A percentile compares a stretch with the other conserved stretches of the same genome.
phyloP scores from a whole-genome alignment of 2,888 invertebrate species.

The Nemoura dubitans region DNA sequence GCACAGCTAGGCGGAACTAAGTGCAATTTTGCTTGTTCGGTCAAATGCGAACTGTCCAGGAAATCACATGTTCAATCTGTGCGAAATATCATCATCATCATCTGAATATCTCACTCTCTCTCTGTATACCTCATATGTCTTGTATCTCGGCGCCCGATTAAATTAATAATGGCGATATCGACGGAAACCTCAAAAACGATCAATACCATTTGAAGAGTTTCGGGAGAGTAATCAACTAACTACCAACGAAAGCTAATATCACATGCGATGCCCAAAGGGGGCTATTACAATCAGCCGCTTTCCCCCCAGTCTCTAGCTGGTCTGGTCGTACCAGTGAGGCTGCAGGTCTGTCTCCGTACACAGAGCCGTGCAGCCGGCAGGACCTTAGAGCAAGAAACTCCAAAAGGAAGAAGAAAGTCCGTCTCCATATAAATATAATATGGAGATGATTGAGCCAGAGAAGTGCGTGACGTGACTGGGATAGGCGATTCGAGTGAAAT shows the following conservation, averaged over 20 bases:
- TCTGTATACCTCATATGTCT: neutral
- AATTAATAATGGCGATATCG: slow-evolving; percentile 4
- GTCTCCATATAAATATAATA: neutral
- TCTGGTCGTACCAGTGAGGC: neutral
- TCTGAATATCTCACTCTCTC: neutral
- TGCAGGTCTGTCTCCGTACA: neutral
- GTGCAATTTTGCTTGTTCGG: slow-evolving; percentile 8
- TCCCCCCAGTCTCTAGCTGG: neutral
- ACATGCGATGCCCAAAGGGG: neutral
- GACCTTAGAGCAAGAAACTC: slow-evolving; percentile 9
- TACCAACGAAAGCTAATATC: slow-evolving; percentile 5
- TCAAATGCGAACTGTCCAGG: slow-evolving; percentile 16
- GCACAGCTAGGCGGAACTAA: slow-evolving; percentile 16
- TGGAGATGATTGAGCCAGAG: slow-evolving; percentile 30
- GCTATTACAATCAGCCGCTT: neutral
- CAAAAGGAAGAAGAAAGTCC: slow-evolving; percentile 29
- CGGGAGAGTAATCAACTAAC: neutral
- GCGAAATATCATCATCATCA: slow-evolving; percentile 7
- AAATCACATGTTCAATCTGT: slow-evolving; percentile 13
- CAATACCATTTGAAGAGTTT: neutral
- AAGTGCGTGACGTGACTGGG: slow-evolving; percentile 29
- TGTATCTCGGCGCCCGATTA: neutral
- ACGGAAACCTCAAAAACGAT: slow-evolving; percentile 12
- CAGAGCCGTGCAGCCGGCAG: neutral
- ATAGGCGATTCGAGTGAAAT: slow-evolving; percentile 27